phyloP scores from a whole-genome alignment of 2,888 invertebrate genomes.

The Chaetoderma sp. region DNA sequence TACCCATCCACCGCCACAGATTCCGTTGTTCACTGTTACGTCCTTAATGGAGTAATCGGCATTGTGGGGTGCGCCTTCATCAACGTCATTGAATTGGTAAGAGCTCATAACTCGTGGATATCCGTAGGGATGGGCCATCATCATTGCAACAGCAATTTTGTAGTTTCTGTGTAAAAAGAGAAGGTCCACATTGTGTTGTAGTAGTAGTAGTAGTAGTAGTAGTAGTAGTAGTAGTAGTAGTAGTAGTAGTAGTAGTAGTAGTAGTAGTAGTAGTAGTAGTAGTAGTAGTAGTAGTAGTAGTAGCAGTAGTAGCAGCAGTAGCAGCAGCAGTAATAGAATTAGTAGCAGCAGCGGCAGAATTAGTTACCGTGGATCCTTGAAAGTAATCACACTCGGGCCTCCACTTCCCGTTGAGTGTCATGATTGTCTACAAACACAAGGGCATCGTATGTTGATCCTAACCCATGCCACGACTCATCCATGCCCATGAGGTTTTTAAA shows the following conservation, averaged over 20 bases:
- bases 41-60: constrained; percentile 43
- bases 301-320: too few relatives aligned
- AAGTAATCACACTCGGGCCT: constrained; percentile 74
- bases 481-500: constrained; percentile 49
- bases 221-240: too few relatives aligned
- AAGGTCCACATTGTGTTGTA: too few relatives aligned
- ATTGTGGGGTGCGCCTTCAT: constrained; percentile 47
- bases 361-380: too few relatives aligned
- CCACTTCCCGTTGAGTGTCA: constrained; percentile 85
- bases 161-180: constrained; percentile 48
- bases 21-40: constrained; percentile 38
- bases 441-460: constrained; percentile 69
- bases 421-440: constrained; percentile 92
- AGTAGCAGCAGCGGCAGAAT: too few relatives aligned
- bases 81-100: constrained; percentile 23
- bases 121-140: constrained; percentile 75
- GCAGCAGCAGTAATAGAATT: too few relatives aligned
- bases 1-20: constrained; percentile 48
- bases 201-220: too few relatives aligned
- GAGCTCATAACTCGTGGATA: constrained; percentile 86
- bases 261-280: too few relatives aligned
- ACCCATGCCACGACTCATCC: constrained; percentile 52
- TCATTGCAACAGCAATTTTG: constrained; percentile 80
- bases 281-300: too few relatives aligned
- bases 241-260: too few relatives aligned